Evolutionary conservation across 1,140 invertebrate species (phyloP).

Genomic region (Carposina sasakii): DNA sequence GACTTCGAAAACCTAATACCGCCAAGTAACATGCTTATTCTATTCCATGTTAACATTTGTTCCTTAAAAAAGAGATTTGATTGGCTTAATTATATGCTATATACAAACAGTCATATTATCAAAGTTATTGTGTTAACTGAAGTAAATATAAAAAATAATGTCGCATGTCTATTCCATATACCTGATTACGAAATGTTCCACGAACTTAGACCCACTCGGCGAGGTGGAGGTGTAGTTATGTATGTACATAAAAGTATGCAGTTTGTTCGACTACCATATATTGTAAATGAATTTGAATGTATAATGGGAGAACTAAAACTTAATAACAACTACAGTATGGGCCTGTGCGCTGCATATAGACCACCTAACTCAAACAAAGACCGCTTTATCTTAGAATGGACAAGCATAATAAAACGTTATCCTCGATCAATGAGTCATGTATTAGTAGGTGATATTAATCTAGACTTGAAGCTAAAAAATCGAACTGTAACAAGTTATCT

Average conservation of each 20-base stretch:
- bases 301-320: background rate
- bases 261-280: background rate
- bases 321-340: background rate
- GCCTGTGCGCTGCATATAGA: background rate
- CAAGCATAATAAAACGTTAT: background rate
- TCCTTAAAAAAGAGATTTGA: background rate
- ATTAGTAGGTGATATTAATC: too few relatives aligned
- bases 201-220: background rate
- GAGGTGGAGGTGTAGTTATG: constrained; percentile 6
- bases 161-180: background rate
- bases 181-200: constrained; percentile 3
- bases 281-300: background rate
- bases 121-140: constrained; percentile 4
- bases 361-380: background rate
- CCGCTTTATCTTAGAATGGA: background rate
- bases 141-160: background rate
- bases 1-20: too few relatives aligned
- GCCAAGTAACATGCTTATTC: too few relatives aligned
- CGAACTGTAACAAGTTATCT: too few relatives aligned
- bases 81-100: background rate
- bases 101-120: background rate
- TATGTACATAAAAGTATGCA: constrained; percentile 2
- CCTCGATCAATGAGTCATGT: background rate
- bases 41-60: too few relatives aligned
- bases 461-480: too few relatives aligned